These are phyloP conservation scores for Chrysogorgia sp. DNA, from an alignment of 92 coral and sea anemone species.

Conservation along the genomic window DNA sequence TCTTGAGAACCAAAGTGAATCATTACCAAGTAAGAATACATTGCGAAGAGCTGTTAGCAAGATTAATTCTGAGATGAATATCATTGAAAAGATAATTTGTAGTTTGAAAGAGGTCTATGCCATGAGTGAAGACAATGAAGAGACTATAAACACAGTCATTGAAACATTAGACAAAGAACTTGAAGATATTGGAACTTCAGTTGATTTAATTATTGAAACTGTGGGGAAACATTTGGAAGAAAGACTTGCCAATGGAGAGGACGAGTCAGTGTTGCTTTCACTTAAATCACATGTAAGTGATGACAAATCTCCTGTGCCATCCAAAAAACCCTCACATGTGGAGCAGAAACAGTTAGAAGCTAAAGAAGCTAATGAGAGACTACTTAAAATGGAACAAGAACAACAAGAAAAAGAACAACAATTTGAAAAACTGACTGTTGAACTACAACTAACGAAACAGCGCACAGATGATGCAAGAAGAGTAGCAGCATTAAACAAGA, in stretches of 20 bases:
- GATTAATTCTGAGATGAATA: slow-evolving; percentile 49
- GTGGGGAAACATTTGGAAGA: slow-evolving; percentile 43
- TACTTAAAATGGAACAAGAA: slow-evolving; percentile 39
- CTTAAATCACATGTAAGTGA: slow-evolving; percentile 38
- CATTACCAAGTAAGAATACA: slow-evolving; percentile 55
- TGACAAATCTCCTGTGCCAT: background rate
- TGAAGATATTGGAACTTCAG: slow-evolving; percentile 42
- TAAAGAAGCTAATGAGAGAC: slow-evolving; percentile 49
- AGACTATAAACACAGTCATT: slow-evolving; percentile 10
- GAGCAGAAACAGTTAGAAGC: slow-evolving; percentile 41
- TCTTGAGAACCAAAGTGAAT: slow-evolving; percentile 28
- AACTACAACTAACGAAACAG: no score
- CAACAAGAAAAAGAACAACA: slow-evolving; percentile 51
- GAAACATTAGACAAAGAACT: slow-evolving; percentile 56
- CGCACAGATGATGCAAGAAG: no score
- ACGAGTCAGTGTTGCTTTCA: slow-evolving; percentile 44
- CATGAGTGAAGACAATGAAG: slow-evolving; percentile 5
- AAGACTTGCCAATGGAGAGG: slow-evolving; percentile 36
- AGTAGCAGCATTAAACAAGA: slow-evolving; percentile 34
- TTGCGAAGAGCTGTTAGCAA: slow-evolving; percentile 47
- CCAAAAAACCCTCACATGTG: background rate
- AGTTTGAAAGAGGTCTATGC: slow-evolving; percentile 58
- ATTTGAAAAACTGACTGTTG: slow-evolving; percentile 41
- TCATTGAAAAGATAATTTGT: slow-evolving; percentile 49
- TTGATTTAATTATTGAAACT: slow-evolving; percentile 14